Conservation (phyloP, 1,140 invertebrate genomes). For the Cotesia vestalis region DNA sequence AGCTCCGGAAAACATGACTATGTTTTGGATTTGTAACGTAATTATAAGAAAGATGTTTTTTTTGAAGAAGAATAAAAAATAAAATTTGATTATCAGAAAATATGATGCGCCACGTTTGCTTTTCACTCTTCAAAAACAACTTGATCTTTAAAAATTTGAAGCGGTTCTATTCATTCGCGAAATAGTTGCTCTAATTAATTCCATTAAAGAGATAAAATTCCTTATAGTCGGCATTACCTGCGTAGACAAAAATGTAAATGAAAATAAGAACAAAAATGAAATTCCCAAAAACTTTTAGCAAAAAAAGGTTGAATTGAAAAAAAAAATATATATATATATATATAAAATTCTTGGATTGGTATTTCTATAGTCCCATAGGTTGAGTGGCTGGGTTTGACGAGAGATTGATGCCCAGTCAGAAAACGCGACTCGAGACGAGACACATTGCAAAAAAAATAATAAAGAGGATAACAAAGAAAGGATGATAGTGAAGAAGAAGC, state of each 20-base stretch:
- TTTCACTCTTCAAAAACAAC: too few relatives aligned
- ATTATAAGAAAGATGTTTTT: too few relatives aligned
- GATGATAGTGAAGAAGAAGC: slow-evolving; percentile 9
- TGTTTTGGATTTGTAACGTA: too few relatives aligned
- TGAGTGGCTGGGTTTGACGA: slow-evolving; percentile 56
- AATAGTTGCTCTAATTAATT: too few relatives aligned
- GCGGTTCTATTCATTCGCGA: too few relatives aligned
- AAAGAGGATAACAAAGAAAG: slow-evolving; percentile 24
- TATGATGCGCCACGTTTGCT: too few relatives aligned
- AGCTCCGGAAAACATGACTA: too few relatives aligned
- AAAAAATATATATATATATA: background rate
- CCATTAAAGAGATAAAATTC: too few relatives aligned
- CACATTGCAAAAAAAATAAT: slow-evolving; percentile 10
- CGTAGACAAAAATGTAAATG: too few relatives aligned
- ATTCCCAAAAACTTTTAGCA: background rate
- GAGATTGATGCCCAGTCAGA: slow-evolving; percentile 60
- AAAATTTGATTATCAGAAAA: too few relatives aligned
- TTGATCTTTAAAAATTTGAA: too few relatives aligned
- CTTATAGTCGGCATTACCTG: background rate
- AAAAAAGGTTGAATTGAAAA: slow-evolving; percentile 23
- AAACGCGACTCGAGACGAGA: slow-evolving; percentile 5
- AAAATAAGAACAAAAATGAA: slow-evolving; percentile 1
- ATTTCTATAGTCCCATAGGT: slow-evolving; percentile 58
- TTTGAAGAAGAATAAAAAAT: too few relatives aligned
- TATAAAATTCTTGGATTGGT: slow-evolving; percentile 45